Evolutionary conservation across 2,888 invertebrate species (phyloP), one percentile per base, ranked within the genome.

Genomic region (Lypha dubia): DNA sequence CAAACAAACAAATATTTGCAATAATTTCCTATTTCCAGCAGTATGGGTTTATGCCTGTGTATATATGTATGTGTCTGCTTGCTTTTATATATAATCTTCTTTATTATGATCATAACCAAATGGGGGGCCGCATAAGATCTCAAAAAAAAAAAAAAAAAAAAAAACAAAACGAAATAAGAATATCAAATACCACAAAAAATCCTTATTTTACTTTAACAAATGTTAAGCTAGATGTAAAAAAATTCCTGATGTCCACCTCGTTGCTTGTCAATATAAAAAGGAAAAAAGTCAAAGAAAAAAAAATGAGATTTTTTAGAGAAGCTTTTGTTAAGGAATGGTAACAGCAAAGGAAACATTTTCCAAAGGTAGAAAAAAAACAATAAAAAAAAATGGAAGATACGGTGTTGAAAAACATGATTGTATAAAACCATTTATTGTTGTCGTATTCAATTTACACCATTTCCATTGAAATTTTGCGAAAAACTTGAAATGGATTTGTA

Each of bases 121-220:
- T 84, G 84, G 81, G 84, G 81, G 84, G 80, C 77, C 80, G 84
- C 84, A 70, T 84, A 70, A 77, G 84, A 81, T 84, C 84, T 79
- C 70, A 17, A 53, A 56, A 81, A 53, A 24, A 53, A 46, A 46
- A 17, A 6, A 32, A 32, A 3, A 32, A 32, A 32, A 6, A 32
- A 32, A 32, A 32, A 32, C 7, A 8, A 46, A 46, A 41, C 51
- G 20, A 77, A 77, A 71, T 75, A 63, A 75, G 46, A 81, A 63
- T 81, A 75, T 63, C 44, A 17, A 67, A 74, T 80, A 56, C 9
- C n/a, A 35, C n/a, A 80, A 62, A 60, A 68, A 44, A n/a, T 38
- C 1, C 22, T 68, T 49, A 15, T 77, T 35, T 51, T 56, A 28
- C 46, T 49, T 63, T 49, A 56, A 60, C 79, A 75, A 75, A 74